Base-by-base conservation (phyloP, 1,140 invertebrate species). In the Ceratina japonica region DNA sequence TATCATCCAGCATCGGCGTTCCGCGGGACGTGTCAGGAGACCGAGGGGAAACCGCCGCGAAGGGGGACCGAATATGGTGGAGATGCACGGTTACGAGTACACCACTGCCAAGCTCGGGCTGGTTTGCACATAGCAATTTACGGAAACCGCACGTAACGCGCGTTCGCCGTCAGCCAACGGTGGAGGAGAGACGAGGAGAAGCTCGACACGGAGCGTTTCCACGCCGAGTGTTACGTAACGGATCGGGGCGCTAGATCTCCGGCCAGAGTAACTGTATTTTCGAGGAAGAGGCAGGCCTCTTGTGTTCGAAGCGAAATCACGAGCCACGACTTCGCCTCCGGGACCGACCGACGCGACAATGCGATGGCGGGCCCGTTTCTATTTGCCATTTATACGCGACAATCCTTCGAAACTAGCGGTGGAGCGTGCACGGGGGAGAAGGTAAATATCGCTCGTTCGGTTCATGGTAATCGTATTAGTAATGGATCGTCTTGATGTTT, bases 131-230 rank as follows among this genome's bases (percentile, higher is more conserved):
- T 89, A 88, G 87, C 85, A 89, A 90, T 90, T 88, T 89, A 79
- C 85, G 86, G 86, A 89, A 89, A 89, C 88, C 88, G 85, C 87
- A 88, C 88, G 88, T 89, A 90, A 89, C 83, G 84, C 82, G 87
- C 85, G 84, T 75, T 81, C 66, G 37, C 58, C 58, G 81, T 65
- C 79, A 59, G 68, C 73, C 70, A 31, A 56, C 62, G 69, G 37
- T 64, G 69, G 51, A 20, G 65, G 51, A 79, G 76, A 54, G 63
- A 24, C 31, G 54, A 66, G 24, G 62, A 10, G 71, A 77, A 65
- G 71, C 37, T 65, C 59, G 62, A 82, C 75, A 82, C 80, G 31
- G 58, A 86, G 84, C 73, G 77, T 86, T 86, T 86, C 81, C 84
- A 86, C 64, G 78, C 37, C 5, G 84, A 86, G 84, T 85, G 62